Conservation (phyloP, 2,113 vertebrate genomes). For the Naja naja region DNA sequence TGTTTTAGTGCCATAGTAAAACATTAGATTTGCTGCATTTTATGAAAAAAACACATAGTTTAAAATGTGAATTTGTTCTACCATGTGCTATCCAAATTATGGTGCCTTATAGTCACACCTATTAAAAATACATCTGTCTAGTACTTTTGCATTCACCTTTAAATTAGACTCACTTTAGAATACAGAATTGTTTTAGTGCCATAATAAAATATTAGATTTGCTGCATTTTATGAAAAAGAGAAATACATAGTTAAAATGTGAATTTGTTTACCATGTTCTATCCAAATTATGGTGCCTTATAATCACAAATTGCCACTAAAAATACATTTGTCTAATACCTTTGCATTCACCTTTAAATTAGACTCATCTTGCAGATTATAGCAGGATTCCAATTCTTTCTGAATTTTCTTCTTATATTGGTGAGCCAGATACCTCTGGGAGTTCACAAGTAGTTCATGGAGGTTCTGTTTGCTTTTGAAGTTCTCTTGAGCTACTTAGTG, state of each 20-base stretch:
- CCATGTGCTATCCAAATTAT: slow-evolving; percentile 1
- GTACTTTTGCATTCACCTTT: neutral
- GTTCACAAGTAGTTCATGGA: neutral
- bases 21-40: slow-evolving; percentile 15
- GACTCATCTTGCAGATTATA: neutral
- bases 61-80: slow-evolving; percentile 9
- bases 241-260: neutral
- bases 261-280: neutral
- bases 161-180: slow-evolving; percentile 43
- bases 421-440: neutral
- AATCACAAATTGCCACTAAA: neutral
- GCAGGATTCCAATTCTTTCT: neutral
- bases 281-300: neutral
- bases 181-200: slow-evolving; percentile 6
- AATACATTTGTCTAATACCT: neutral
- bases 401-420: neutral
- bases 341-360: neutral
- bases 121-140: neutral
- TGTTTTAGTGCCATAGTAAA: neutral
- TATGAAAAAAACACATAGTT: slow-evolving; percentile 1
- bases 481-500: slow-evolving; percentile 13
- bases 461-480: slow-evolving; percentile 18
- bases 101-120: neutral
- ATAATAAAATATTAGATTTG: neutral
- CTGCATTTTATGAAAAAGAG: slow-evolving; percentile 21